These are phyloP conservation scores for Nothocercus julius DNA, from an alignment of 2,113 vertebrate species.

Conservation along the genomic window DNA sequence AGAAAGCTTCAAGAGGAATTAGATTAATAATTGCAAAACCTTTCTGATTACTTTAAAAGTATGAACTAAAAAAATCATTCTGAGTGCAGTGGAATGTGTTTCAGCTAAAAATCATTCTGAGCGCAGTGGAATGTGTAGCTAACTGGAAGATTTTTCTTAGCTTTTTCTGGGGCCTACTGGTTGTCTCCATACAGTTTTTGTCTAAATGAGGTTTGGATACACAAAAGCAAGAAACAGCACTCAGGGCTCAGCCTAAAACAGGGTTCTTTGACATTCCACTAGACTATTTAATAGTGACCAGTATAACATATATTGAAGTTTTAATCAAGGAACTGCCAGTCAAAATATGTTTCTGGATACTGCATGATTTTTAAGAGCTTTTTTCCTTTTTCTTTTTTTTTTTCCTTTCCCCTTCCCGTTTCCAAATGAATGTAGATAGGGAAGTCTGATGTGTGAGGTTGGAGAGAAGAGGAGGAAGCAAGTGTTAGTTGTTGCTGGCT, in stretches of 20 bases:
- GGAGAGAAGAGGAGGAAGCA: not conserved
- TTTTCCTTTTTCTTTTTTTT: not conserved
- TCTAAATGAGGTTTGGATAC: not conserved
- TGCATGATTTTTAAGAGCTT: not conserved
- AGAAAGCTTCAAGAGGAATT: not conserved
- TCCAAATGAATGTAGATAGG: not conserved
- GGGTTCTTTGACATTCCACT: not conserved
- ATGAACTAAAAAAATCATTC: not conserved
- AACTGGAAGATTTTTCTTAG: not conserved
- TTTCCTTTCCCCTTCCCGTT: not conserved
- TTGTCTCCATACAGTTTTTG: not conserved
- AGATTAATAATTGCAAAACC: not conserved
- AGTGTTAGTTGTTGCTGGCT: not conserved
- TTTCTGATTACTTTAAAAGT: not conserved
- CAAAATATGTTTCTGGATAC: not conserved
- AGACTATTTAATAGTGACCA: conserved; percentile 24
- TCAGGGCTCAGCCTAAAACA: not conserved
- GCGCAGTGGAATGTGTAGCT: not conserved
- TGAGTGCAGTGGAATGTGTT: not conserved
- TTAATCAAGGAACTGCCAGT: not conserved
- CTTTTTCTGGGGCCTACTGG: not conserved
- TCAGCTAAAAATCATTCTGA: not conserved
- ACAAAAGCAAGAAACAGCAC: not conserved
- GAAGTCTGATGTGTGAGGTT: not conserved
- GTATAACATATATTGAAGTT: not conserved